Evolutionary conservation across 2,797 vertebrate species (phyloP), one percentile per base, ranked within the genome.

Genomic region (Chiroxiphia lanceolata): DNA sequence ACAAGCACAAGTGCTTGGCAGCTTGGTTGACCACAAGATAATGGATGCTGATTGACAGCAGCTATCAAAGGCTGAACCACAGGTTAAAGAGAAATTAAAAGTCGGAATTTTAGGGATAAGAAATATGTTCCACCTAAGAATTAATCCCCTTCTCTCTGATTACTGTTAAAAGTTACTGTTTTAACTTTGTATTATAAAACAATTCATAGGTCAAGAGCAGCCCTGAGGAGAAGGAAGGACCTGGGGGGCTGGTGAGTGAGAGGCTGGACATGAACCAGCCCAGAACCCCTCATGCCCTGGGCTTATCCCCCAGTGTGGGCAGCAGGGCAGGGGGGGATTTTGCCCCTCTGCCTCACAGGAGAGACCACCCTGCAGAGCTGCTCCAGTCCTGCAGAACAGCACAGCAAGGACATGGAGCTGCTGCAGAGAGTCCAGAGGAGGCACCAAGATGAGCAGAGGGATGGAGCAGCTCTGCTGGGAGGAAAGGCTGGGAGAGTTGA

Each of bases 1-100:
- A 69, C 34, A 74, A 92, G 83, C 63, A 70, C 45, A 85, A 56
- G 72, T 92, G 44, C 76, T 89, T 86, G 65, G 78, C 86, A 94
- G 84, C 65, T 47, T 76, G 8, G 59, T 7, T 59, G 29, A 68
- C 72, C 51, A 75, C 5, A 15, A 44, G 36, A 79, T 60, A 56
- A 56, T 42, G 56, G 48, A 47, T 67, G 42, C 7, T 92, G 87
- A 90, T 64, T 83, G 92, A 95, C 76, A 94, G 45, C 13, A 86
- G 44, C 60, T 85, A 74, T 65, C 45, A 84, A 76, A 92, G 65
- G 51, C 13, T 92, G 61, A 94, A 79, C 36, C 53, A 59, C 51
- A 89, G 26, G n/a, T 42, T 86, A 3, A 1, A 79, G 59, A 70
- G 40, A 93, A 89, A 90, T 77, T 84, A 80, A 57, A 69, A 87